phyloP scores from a whole-genome alignment of 2,888 invertebrate species.

The Eupeodes latifasciatus region DNA sequence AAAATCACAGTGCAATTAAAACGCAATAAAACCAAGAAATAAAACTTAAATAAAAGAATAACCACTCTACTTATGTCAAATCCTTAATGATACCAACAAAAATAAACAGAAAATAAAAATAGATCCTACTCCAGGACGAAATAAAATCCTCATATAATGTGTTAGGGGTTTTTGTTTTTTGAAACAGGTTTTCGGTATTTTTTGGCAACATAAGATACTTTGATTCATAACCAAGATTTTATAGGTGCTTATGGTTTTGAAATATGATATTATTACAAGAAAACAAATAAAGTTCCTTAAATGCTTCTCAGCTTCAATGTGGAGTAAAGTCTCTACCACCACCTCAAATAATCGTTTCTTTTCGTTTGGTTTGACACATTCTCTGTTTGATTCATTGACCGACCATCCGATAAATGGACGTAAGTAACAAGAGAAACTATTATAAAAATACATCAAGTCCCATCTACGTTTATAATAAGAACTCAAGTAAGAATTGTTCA shows the following conservation, averaged over 20 bases:
- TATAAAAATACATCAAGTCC: neutral
- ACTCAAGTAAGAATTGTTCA: neutral
- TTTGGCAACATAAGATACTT: slow-evolving; percentile 16
- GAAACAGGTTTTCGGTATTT: neutral
- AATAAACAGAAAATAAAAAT: slow-evolving; percentile 14
- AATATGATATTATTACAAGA: neutral
- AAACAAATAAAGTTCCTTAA: neutral
- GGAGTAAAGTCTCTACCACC: neutral
- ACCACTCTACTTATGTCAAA: neutral
- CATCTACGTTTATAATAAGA: neutral
- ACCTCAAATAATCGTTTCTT: slow-evolving; percentile 6
- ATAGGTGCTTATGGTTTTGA: slow-evolving; percentile 9
- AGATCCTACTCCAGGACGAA: neutral
- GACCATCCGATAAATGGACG: slow-evolving; percentile 61
- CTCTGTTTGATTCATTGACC: slow-evolving; percentile 67
- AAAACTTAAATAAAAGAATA: slow-evolving; percentile 10
- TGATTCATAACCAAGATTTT: slow-evolving; percentile 15
- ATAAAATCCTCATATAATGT: slow-evolving; percentile 13
- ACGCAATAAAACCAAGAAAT: slow-evolving; percentile 45
- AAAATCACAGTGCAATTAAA: slow-evolving; percentile 60
- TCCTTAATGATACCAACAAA: slow-evolving; percentile 16
- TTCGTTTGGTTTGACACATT: slow-evolving; percentile 45
- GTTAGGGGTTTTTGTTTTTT: neutral
- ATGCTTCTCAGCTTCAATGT: neutral
- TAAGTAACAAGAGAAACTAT: slow-evolving; percentile 26